A percentile compares a stretch with the other conserved stretches of the same genome.
Evolutionary conservation across 2,113 vertebrate genomes (phyloP).

Genomic region (Nematolebias whitei): DNA sequence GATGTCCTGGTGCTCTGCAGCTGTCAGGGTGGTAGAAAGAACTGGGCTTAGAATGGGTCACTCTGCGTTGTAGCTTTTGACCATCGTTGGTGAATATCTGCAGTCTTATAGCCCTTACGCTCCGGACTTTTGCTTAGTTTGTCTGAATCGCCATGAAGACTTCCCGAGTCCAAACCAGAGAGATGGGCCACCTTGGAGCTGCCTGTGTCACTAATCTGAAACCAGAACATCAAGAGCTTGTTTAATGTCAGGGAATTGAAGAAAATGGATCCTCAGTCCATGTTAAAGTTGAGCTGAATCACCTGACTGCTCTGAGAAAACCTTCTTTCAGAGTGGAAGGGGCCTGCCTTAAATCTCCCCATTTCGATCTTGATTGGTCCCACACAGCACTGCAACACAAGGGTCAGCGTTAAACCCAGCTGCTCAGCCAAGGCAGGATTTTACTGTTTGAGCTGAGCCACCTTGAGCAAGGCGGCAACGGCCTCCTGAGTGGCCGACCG

Average conservation of each 20-base stretch:
- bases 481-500: slow-evolving; percentile 91
- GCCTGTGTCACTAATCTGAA: slow-evolving; percentile 85
- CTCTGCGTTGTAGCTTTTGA: background rate
- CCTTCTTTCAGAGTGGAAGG: slow-evolving; percentile 92
- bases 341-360: slow-evolving; percentile 90
- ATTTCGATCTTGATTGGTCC: slow-evolving; percentile 92
- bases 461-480: slow-evolving; percentile 93
- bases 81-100: no score
- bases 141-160: slow-evolving; percentile 75
- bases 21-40: slow-evolving; percentile 42
- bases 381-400: slow-evolving; percentile 84
- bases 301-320: slow-evolving; percentile 93
- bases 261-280: background rate
- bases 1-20: slow-evolving; percentile 85
- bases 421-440: no score
- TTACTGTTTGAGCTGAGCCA: slow-evolving; percentile 28
- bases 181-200: slow-evolving; percentile 78
- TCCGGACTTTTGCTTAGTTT: slow-evolving; percentile 75
- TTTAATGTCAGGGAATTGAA: background rate
- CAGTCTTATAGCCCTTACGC: slow-evolving; percentile 70
- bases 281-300: slow-evolving; percentile 17
- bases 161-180: slow-evolving; percentile 73
- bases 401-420: background rate
- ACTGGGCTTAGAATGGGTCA: background rate
- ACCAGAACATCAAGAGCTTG: slow-evolving; percentile 5